Base-by-base conservation (phyloP, 2,113 vertebrate genomes). In the Oreochromis tanganicae region DNA sequence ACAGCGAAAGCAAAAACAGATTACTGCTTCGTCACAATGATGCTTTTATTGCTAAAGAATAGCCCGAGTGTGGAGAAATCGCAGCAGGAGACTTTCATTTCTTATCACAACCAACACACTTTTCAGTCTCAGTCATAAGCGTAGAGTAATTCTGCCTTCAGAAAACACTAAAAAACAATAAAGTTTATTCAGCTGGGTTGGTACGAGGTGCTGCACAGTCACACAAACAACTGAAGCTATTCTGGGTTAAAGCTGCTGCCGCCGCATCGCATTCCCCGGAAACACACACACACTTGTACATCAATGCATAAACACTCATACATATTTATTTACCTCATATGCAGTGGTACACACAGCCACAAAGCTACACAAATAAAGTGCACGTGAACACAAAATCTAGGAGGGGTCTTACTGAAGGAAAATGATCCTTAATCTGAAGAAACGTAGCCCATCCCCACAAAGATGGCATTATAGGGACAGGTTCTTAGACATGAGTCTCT, bases 131-230 rank as follows among this genome's bases (percentile, higher is more conserved):
- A 11, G 38, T 11, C 32, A 3, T 41, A 79, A 73, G 80, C 17
- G 4, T 6, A 6, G 29, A 86, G 71, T 57, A 24, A 83, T 29
- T 59, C 50, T 73, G 59, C 32, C 24, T 17, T 55, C 32, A 32
- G 56, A 90, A 87, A 82, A 86, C 57, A 82, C 78, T 1, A 9
- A 38, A 50, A 19, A 83, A 85, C 80, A 88, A 83, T 81, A 41
- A 75, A 52, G 75, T 89, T 87, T 82, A 92, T 88, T 85, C 71
- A 84, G 92, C 61, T 61, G 36, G 59, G 8, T 43, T 82, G 82
- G 41, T 73, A 54, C 19, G 13, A 41, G 29, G 11, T 34, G n/a
- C 34, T 10, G 57, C 7, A 17, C 1, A 32, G 9, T 56, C 78
- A 48, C 34, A 87, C 61, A 86, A 83, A 90, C 82, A 83, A 50